Evolutionary conservation across 2,113 vertebrate genomes (phyloP), one percentile per base, ranked within the genome.

Genomic region (Hippocampus zosterae): DNA sequence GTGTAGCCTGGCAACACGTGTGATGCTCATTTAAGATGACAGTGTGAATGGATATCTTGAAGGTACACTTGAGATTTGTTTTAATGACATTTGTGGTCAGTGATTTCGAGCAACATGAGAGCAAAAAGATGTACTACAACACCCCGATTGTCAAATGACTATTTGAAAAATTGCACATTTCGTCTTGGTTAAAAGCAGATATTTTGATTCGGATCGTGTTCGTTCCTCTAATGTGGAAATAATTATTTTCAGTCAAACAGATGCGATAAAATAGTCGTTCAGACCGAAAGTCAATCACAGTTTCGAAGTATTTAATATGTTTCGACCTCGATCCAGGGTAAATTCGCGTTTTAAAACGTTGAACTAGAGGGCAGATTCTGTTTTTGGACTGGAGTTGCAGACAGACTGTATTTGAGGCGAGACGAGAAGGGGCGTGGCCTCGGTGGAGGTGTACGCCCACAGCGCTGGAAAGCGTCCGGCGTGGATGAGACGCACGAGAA

Each of bases 391-490:
- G 50, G 7, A 13, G 2, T 21, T 57, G 46, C 44, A 33, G 67
- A 40, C 19, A 1, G 33, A 37, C 19, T 40, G 60, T 12, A 21
- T n/a, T 53, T 42, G 42, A 23, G 18, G 2, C 50, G 40, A 68
- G n/a, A 13, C 62, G 2, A 8, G 41, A 40, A 55, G 7, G 75
- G 87, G 90, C 81, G 89, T 83, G 86, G 69, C 56, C 23, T 70
- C 11, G 13, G 12, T 6, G 2, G 15, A 40, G 53, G 72, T 42
- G 15, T 13, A 79, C 90, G 86, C 91, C 92, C 89, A 86, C 87
- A 55, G 57, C 25, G 70, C n/a, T 71, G 63, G 66, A 67, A 37
- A 71, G 81, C 71, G n/a, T 75, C 78, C 8, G 73, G 72, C 68
- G 60, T 16, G 41, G 70, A 25, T 10, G 61, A 64, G 40, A 40